These are phyloP conservation scores for Stenichneumon culpator DNA, from an alignment of 2,888 invertebrate species.

Conservation along the genomic window DNA sequence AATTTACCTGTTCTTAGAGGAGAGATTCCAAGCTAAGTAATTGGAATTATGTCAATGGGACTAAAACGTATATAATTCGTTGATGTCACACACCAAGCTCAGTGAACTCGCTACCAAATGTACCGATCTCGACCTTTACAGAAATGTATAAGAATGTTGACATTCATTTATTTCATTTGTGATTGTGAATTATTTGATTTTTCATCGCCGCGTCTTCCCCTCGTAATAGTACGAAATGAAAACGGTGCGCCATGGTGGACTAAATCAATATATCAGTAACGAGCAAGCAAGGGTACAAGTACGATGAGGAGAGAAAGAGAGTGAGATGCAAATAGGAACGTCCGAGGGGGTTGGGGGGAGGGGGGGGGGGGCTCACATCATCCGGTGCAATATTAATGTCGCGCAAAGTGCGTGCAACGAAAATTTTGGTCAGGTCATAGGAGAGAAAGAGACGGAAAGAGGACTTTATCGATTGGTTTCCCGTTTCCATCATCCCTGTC, in stretches of 20 bases:
- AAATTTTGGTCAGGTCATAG: conserved; percentile 60
- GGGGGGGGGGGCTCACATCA: conserved; percentile 23
- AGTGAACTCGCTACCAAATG: background rate
- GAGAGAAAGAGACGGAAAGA: conserved; percentile 41
- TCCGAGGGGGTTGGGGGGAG: background rate
- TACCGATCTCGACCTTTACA: background rate
- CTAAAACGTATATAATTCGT: background rate
- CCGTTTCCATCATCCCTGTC: conserved; percentile 50
- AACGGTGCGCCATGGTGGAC: conserved; percentile 39
- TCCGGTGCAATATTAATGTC: conserved; percentile 62
- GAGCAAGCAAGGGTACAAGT: conserved; percentile 40
- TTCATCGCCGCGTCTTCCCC: conserved; percentile 15
- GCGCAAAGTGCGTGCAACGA: conserved; percentile 66
- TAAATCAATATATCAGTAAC: conserved; percentile 63
- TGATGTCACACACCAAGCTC: background rate
- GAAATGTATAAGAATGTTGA: background rate
- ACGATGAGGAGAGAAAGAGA: conserved; percentile 12
- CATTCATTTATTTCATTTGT: background rate
- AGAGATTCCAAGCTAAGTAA: background rate
- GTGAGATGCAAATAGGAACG: conserved; percentile 54
- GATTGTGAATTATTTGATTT: conserved; percentile 18
- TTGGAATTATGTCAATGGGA: background rate
- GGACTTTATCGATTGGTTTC: conserved; percentile 62
- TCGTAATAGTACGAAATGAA: conserved; percentile 33
- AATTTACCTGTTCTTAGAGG: background rate